Evolutionary conservation across 2,797 vertebrate species (phyloP).

Genomic region (Molossus molossus): DNA sequence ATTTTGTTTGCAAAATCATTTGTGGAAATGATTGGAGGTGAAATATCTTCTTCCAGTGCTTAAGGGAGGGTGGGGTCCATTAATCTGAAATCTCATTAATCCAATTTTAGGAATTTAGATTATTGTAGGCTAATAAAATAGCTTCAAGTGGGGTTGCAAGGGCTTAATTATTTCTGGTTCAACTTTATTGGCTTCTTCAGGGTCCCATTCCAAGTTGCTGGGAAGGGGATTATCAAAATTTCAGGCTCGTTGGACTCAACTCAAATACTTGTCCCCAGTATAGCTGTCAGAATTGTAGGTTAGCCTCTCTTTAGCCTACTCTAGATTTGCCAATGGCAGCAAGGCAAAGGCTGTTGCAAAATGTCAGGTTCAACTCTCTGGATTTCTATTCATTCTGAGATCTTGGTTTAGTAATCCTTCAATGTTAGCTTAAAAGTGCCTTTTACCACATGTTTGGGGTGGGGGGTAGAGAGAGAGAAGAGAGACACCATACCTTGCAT

Average conservation of each 20-base stretch:
- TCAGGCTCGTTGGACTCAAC: background rate
- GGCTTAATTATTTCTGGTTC: background rate
- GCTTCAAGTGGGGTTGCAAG: background rate
- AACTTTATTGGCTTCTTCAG: background rate
- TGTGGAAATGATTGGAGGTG: background rate
- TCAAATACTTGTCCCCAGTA: background rate
- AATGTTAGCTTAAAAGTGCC: background rate
- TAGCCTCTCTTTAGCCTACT: background rate
- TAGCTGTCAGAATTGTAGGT: background rate
- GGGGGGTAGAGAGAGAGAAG: no score
- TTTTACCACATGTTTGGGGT: background rate
- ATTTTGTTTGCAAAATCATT: background rate
- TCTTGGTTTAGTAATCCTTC: background rate
- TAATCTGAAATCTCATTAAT: background rate
- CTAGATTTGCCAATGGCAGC: background rate
- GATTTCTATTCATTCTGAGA: background rate
- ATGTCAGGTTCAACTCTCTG: background rate
- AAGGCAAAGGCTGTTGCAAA: background rate
- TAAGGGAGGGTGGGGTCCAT: background rate
- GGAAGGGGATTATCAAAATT: background rate
- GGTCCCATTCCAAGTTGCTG: background rate
- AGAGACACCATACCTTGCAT: background rate
- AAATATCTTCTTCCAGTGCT: background rate
- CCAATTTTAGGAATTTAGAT: background rate
- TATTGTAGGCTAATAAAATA: background rate